Base-by-base conservation (phyloP, 2,113 vertebrate genomes). In the Oryzias woworae region DNA sequence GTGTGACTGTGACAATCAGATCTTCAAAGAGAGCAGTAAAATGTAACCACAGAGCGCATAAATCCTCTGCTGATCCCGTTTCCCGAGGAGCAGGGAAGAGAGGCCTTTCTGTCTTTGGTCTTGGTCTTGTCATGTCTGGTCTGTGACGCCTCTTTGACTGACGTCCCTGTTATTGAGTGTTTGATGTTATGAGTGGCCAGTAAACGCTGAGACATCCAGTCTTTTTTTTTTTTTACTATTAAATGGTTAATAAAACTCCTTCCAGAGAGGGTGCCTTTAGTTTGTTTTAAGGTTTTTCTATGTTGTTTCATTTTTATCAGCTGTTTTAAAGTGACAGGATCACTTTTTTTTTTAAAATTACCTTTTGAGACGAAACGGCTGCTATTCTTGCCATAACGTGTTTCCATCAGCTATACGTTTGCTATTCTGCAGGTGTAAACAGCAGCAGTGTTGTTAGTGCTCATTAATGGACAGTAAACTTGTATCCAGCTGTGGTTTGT, bases 231-330 rank as follows among this genome's bases (percentile, higher is more conserved):
- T 47, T 18, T 17, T 17, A 48, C 72, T 82, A 78, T 80, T 66
- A 72, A 58, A 82, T 62, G 26, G 45, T 60, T 66, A 60, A 71
- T 69, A 54, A 42, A 70, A 81, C 55, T 58, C 52, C 69, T 72
- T 60, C 41, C 56, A 55, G 66, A 82, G 62, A 82, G 84, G 74
- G 88, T 86, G 83, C 62, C 85, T 91, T 82, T 77, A 70, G 89
- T 89, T 88, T 87, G 70, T 60, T 81, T 84, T 74, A 75, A 60
- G 83, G 49, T 55, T 62, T 73, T 72, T 71, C 65, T 78, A 59
- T 75, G 72, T 82, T 71, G 71, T 78, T 72, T 76, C 24, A 6
- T 48, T 53, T 60, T 79, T 50, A 53, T n/a, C 31, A 62, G 62
- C 76, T 62, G 49, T 62, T 64, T 79, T 53, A 70, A 68, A 68